Conservation (phyloP, 2,888 invertebrate species). For the Coecobrya sp. region DNA sequence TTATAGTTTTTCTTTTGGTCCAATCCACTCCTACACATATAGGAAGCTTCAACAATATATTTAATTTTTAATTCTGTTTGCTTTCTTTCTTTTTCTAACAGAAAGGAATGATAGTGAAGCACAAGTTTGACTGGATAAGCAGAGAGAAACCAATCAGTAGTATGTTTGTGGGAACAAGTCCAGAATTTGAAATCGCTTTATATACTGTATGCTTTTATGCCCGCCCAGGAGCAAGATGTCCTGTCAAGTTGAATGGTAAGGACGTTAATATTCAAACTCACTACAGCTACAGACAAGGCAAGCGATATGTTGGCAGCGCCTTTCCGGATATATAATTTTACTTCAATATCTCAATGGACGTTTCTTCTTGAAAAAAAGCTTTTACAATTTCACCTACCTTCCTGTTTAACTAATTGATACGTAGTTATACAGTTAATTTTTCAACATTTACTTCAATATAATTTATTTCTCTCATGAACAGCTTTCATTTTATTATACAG, state of each 20-base stretch:
- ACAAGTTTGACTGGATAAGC: slow-evolving; percentile 92
- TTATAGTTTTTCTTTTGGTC: neutral
- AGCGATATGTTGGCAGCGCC: slow-evolving; percentile 93
- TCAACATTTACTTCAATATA: too few relatives aligned
- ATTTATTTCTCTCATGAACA: too few relatives aligned
- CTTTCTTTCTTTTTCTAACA: slow-evolving; percentile 88
- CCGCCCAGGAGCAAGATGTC: slow-evolving; percentile 92
- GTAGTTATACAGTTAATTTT: too few relatives aligned
- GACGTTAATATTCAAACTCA: slow-evolving; percentile 92
- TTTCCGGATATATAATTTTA: slow-evolving; percentile 92
- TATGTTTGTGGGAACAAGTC: slow-evolving; percentile 95
- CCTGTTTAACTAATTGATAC: too few relatives aligned
- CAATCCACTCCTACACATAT: neutral
- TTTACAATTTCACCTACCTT: too few relatives aligned
- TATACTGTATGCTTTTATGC: slow-evolving; percentile 95
- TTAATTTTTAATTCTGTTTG: neutral
- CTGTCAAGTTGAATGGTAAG: slow-evolving; percentile 92
- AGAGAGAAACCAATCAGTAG: slow-evolving; percentile 93
- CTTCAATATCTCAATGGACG: neutral
- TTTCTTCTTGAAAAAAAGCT: too few relatives aligned
- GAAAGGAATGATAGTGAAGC: slow-evolving; percentile 93
- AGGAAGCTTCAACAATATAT: neutral
- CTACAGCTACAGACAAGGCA: slow-evolving; percentile 92
- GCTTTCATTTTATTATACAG: too few relatives aligned
- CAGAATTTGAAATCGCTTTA: slow-evolving; percentile 96